Conservation (phyloP, 2,888 invertebrate genomes). For the Rhynchonema sp. region DNA sequence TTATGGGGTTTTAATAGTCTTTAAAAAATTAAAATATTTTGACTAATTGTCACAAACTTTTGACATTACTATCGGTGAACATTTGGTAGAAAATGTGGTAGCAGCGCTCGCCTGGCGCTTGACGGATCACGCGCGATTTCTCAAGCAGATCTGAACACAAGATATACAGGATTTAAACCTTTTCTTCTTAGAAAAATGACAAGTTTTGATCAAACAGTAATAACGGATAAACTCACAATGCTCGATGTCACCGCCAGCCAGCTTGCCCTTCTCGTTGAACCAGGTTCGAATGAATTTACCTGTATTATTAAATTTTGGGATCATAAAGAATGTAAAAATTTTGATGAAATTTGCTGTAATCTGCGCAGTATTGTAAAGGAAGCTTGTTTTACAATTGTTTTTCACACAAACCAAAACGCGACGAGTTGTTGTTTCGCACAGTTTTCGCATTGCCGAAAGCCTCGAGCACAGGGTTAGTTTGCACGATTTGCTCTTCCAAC, state of each 20-base stretch:
- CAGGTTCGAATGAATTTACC: slow-evolving; percentile 99
- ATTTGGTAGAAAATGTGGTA: slow-evolving; percentile 99
- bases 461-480: slow-evolving; percentile 97
- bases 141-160: slow-evolving; percentile 67
- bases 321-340: slow-evolving; percentile 99
- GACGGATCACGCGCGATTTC: slow-evolving; percentile 99
- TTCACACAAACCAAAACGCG: no score
- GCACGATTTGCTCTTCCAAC: slow-evolving; percentile 97
- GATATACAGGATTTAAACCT: not conserved
- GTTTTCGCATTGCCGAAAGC: slow-evolving; percentile 99
- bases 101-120: slow-evolving; percentile 69
- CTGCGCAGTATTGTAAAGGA: no score
- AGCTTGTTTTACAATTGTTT: no score
- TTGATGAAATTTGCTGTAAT: no score
- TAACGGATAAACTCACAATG: slow-evolving; percentile 60
- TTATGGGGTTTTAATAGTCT: no score
- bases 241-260: slow-evolving; percentile 99
- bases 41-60: no score
- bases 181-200: not conserved
- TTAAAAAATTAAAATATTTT: no score
- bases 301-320: no score
- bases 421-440: slow-evolving; percentile 98
- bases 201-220: not conserved
- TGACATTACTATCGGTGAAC: slow-evolving; percentile 38
- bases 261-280: slow-evolving; percentile 93